Evolutionary conservation across 2,888 invertebrate species (phyloP).

Genomic region (Gymnoscelis rufifasciata): DNA sequence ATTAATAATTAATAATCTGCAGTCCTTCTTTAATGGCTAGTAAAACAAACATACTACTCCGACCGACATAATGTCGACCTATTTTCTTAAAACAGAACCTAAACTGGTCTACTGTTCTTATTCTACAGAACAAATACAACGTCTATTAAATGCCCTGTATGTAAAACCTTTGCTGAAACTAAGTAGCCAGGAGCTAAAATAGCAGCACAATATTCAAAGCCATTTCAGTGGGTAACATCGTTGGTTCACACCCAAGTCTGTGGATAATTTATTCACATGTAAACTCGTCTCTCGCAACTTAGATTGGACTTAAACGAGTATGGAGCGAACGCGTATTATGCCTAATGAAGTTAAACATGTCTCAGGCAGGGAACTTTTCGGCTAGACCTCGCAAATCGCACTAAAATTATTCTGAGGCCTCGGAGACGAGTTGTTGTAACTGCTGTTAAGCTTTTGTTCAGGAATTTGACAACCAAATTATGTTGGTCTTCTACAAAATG

Average conservation of each 20-base stretch:
- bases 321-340: slow-evolving; percentile 70
- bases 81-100: no score
- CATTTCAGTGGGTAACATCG: slow-evolving; percentile 33
- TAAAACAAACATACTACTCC: no score
- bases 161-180: no score
- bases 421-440: slow-evolving; percentile 1
- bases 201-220: slow-evolving; percentile 34
- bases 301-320: slow-evolving; percentile 79
- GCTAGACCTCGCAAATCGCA: slow-evolving; percentile 46
- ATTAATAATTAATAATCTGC: no score
- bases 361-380: slow-evolving; percentile 56
- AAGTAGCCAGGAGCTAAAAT: slow-evolving; percentile 22
- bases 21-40: no score
- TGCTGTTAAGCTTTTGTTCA: no score
- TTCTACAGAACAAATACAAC: no score
- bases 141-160: no score
- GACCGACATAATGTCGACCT: no score
- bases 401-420: slow-evolving; percentile 38
- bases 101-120: no score
- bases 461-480: no score
- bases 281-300: slow-evolving; percentile 71
- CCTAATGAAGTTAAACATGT: slow-evolving; percentile 77
- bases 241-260: slow-evolving; percentile 42
- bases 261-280: slow-evolving; percentile 76
- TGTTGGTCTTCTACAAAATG: no score